These are phyloP conservation scores for Scomber scombrus DNA, from an alignment of 2,113 vertebrate genomes.

Conservation along the genomic window DNA sequence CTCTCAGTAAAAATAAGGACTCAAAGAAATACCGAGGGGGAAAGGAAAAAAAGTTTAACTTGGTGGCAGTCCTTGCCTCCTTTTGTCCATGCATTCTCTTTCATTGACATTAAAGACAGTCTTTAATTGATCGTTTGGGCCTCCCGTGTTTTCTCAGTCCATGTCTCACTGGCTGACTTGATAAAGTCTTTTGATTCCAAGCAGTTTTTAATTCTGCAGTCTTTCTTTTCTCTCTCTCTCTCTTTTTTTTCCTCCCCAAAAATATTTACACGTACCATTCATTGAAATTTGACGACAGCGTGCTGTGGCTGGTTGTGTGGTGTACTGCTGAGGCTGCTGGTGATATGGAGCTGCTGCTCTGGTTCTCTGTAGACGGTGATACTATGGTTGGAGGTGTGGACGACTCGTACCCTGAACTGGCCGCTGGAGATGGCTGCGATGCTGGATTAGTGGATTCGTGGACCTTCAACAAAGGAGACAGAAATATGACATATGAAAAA, in stretches of 20 bases:
- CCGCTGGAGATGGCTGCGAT: constrained; percentile 97
- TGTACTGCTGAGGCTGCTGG: constrained; percentile 96
- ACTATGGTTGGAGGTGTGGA: constrained; percentile 99
- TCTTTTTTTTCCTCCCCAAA: constrained; percentile 55
- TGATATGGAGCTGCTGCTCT: constrained; percentile 97
- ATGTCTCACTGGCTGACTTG: constrained; percentile 88
- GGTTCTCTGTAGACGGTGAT: constrained; percentile 98
- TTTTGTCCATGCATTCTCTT: constrained; percentile 86
- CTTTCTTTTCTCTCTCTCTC: constrained; percentile 21
- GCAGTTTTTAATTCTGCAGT: constrained; percentile 88
- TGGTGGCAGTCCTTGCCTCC: constrained; percentile 86
- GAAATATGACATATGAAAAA: background rate
- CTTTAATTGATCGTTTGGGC: constrained; percentile 81
- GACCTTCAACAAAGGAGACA: constrained; percentile 84
- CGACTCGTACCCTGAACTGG: constrained; percentile 99
- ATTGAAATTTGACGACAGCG: constrained; percentile 99
- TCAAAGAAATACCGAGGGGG: constrained; percentile 66
- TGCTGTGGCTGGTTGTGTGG: constrained; percentile 97
- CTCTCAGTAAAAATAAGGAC: constrained; percentile 83
- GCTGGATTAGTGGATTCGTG: constrained; percentile 95
- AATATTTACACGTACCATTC: constrained; percentile 99
- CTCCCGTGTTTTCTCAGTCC: constrained; percentile 88
- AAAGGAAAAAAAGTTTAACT: constrained; percentile 70
- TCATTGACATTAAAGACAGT: constrained; percentile 84
- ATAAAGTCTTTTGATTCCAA: constrained; percentile 86